Base-by-base conservation (phyloP, 2,113 vertebrate species). In the Plotosus lineatus region DNA sequence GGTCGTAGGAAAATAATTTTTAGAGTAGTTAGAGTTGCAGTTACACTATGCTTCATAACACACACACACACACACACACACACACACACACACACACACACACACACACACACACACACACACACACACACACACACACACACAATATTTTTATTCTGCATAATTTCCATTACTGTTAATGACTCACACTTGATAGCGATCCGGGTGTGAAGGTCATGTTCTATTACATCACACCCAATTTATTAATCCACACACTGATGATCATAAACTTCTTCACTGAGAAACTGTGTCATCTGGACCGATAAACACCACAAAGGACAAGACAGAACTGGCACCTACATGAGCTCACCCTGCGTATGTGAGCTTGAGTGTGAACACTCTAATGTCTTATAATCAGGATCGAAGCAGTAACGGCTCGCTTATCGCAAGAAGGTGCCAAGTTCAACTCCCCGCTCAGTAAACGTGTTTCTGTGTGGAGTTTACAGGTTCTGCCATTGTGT, bases 311-410 rank as follows among this genome's bases (percentile, higher is more conserved):
- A 15, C 36, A 58, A 44, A 44, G 4, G 21, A 75, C 31, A 33
- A 38, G 72, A 1, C n/a, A 58, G 23, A 15, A 58, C 26, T 60
- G 53, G 26, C 31, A 36, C 53, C 6, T 11, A 26, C n/a, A 44
- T 61, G n/a, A 71, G n/a, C 21, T 26, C 12, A 12, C 23, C 12
- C 5, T 69, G 14, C 76, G 53, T 76, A 38, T 61, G 53, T 77
- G 50, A 40, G 50, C 56, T 31, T 44, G 73, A 42, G 74, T 60
- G 74, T 76, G 74, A n/a, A n/a, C n/a, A n/a, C n/a, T n/a, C n/a
- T n/a, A n/a, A n/a, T n/a, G n/a, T n/a, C n/a, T n/a, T n/a, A n/a
- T n/a, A n/a, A n/a, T n/a, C n/a, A n/a, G n/a, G n/a, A n/a, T n/a
- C n/a, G n/a, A n/a, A n/a, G n/a, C n/a, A n/a, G n/a, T n/a, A n/a